Evolutionary conservation across 2,888 invertebrate genomes (phyloP), one percentile per base, ranked within the genome.

Genomic region (Charanyca ferruginea): DNA sequence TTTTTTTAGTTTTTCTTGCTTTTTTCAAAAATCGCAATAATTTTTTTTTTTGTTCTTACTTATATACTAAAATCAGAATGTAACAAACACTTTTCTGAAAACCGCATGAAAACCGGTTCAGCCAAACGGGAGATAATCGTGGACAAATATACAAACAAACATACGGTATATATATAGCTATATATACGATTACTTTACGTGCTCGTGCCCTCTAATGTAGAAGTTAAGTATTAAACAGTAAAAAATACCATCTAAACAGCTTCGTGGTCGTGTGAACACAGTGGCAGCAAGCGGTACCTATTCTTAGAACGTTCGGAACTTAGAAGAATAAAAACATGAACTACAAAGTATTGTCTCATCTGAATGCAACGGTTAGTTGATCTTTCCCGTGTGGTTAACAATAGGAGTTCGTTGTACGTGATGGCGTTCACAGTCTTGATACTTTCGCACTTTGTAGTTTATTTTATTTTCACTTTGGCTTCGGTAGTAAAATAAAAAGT

Each of bases 311-410:
- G 16, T 8, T 6, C 42, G 18, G 22, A 28, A 49, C 11, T 0
- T 18, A 49, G 16, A n/a, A 11, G 7, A 64, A 32, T 35, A 64
- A 63, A 63, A 48, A 35, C n/a, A 1, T 3, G 2, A 3, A 16
- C 16, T 8, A 42, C 18, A 58, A 22, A 52, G 35, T n/a, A 47
- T 6, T 65, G 69, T 62, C 76, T 28, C 55, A 45, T 83, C 83
- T 82, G 69, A 48, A 65, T 38, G 8, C 35, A 47, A 38, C 25
- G 62, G 28, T 47, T 63, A 22, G 47, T 66, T 81, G 64, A 53
- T 83, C 82, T 78, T 74, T 79, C 53, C 41, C 28, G 7, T 78
- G 84, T 48, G 72, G 83, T 83, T 83, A 71, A 83, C 82, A 83
- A 80, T 76, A 74, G 75, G 49, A 83, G 67, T 63, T 74, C 59